Base-by-base conservation (phyloP, 2,888 invertebrate species). In the Geophilus truncorum region DNA sequence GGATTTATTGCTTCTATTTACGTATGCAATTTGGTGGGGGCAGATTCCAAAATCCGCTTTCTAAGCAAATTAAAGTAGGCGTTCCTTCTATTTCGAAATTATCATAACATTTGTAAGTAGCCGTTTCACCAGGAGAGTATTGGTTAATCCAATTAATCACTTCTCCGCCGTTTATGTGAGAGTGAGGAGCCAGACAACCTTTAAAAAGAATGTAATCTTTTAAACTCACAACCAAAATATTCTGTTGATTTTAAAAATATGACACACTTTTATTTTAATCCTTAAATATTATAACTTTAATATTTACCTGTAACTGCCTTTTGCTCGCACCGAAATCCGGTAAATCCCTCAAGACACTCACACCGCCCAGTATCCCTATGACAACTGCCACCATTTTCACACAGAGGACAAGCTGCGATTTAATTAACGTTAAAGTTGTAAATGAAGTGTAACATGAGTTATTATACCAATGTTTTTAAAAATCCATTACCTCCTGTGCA, bases 401-500 rank as follows among this genome's bases (percentile, higher is more conserved):
- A 77, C 30, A 12, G 1, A 0, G 62, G 25, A 30, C 77, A 77
- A 9, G 12, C 77, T 77, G 15, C 28, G 15, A 77, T 2, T 30
- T 36, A 30, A 32, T 12, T 7, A 9, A 18, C n/a, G n/a, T 12
- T n/a, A n/a, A n/a, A n/a, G n/a, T n/a, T n/a, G n/a, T n/a, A n/a
- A n/a, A n/a, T n/a, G n/a, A n/a, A n/a, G n/a, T n/a, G n/a, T n/a
- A n/a, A n/a, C n/a, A n/a, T n/a, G n/a, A n/a, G n/a, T n/a, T n/a
- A n/a, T n/a, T n/a, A n/a, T n/a, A n/a, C n/a, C n/a, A n/a, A n/a
- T n/a, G n/a, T n/a, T n/a, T n/a, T n/a, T n/a, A n/a, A n/a, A n/a
- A n/a, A n/a, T n/a, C n/a, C n/a, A n/a, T 57, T 82, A 81, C 81
- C 79, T 81, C 80, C 80, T n/a, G 82, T 45, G 25, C 82, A 82